Base-by-base conservation (phyloP, 2,113 vertebrate genomes). In the Perca flavescens region DNA sequence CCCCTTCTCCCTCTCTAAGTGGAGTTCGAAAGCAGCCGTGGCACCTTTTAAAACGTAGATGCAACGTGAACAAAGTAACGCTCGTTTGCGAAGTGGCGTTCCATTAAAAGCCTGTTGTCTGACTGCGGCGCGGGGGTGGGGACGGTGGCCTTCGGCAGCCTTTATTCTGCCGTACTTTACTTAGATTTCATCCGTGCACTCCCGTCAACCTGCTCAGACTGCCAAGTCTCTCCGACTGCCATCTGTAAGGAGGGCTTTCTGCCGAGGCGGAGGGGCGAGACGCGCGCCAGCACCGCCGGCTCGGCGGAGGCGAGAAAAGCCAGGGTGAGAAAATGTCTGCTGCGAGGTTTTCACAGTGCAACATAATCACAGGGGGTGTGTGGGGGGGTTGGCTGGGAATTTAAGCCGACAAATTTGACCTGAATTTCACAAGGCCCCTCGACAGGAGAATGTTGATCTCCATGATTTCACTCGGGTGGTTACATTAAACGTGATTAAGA, bases 191-290 rank as follows among this genome's bases (percentile, higher is more conserved):
- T 57, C 21, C 46, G 74, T 6, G 43, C 64, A 25, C 84, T 79
- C 63, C 61, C 50, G 61, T 87, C 86, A 82, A 84, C 89, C 86
- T 85, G 84, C 91, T 88, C 87, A 87, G 80, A 87, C 71, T 49
- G 19, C 63, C 28, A 16, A 0, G 68, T 73, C 57, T 47, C 12
- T 81, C 56, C 3, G 58, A 15, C 74, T 22, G 77, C 77, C 80
- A 73, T 80, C 89, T 77, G 82, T 21, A 43, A 80, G 61, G 17
- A 65, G 65, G 72, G 72, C 70, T 72, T 34, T 63, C 43, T 46
- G 81, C 64, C 60, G 70, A 75, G 66, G 76, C 60, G 86, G 78
- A 79, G 82, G 86, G 74, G 72, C 7, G 80, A 72, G 70, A 77
- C 46, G 43, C 28, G 34, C 28, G 66, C 57, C 76, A 11, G 54